phyloP scores from a whole-genome alignment of 2,888 invertebrate genomes.

The Antheraea assamensis region DNA sequence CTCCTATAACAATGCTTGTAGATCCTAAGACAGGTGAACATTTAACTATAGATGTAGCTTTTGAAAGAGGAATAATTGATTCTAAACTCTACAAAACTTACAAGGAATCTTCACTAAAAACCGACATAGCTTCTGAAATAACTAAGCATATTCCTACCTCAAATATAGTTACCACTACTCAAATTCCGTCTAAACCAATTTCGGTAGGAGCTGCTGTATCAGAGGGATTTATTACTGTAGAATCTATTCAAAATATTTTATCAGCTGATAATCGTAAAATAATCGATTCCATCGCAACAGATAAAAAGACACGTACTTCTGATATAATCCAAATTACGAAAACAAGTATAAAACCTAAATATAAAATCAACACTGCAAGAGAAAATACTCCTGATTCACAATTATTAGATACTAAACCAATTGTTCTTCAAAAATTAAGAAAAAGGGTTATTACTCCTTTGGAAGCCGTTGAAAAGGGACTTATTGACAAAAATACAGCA shows the following conservation, averaged over 20 bases:
- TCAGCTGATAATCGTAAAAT: slow-evolving; percentile 61
- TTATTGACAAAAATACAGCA: slow-evolving; percentile 90
- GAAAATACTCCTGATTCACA: slow-evolving; percentile 82
- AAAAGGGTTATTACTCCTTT: slow-evolving; percentile 88
- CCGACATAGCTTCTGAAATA: slow-evolving; percentile 26
- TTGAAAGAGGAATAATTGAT: slow-evolving; percentile 81
- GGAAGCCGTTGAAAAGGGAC: slow-evolving; percentile 89
- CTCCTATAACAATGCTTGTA: slow-evolving; percentile 50
- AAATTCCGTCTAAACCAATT: slow-evolving; percentile 75
- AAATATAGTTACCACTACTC: slow-evolving; percentile 48
- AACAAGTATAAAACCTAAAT: slow-evolving; percentile 84
- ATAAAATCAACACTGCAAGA: slow-evolving; percentile 84
- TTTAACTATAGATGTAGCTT: slow-evolving; percentile 85
- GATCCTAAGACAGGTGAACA: slow-evolving; percentile 89
- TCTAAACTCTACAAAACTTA: slow-evolving; percentile 52
- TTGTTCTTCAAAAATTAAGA: slow-evolving; percentile 89
- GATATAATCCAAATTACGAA: slow-evolving; percentile 83
- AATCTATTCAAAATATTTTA: slow-evolving; percentile 74
- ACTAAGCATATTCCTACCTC: slow-evolving; percentile 35
- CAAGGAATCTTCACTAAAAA: slow-evolving; percentile 33
- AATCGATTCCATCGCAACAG: slow-evolving; percentile 39
- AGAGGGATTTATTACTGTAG: slow-evolving; percentile 79
- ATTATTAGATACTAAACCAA: slow-evolving; percentile 85
- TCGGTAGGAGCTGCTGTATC: slow-evolving; percentile 83
- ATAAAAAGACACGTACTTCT: slow-evolving; percentile 50